Percentiles rank a stretch among this genome's conserved stretches.
phyloP scores from a whole-genome alignment of 1,140 invertebrate species.

The Magallana gigas region DNA sequence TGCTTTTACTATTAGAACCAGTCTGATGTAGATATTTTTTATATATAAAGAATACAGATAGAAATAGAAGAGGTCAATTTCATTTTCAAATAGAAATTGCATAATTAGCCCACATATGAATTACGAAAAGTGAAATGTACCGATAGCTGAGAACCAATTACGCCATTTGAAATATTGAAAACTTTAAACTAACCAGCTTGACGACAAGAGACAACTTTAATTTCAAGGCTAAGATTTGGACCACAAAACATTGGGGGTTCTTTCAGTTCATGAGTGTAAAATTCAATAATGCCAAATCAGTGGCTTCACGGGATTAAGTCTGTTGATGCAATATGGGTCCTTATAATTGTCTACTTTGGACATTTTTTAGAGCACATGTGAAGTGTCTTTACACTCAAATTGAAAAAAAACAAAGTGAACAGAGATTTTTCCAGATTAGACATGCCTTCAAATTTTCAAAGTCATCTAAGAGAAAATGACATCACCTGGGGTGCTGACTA shows the following conservation, averaged over 20 bases:
- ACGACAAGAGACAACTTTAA: conserved; percentile 2
- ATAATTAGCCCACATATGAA: conserved; percentile 20
- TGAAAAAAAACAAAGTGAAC: conserved; percentile 36
- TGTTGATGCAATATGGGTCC: conserved; percentile 22
- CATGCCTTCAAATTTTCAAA: conserved; percentile 16
- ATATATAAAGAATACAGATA: background rate
- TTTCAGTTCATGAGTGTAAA: conserved; percentile 10
- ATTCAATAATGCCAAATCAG: conserved; percentile 31
- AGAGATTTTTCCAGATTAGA: conserved; percentile 24
- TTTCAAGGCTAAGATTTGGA: conserved; percentile 30
- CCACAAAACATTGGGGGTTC: conserved; percentile 26
- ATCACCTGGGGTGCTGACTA: background rate
- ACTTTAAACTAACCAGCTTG: background rate
- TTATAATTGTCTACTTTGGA: conserved; percentile 32
- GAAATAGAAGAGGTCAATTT: conserved; percentile 6
- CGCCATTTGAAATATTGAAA: conserved; percentile 11
- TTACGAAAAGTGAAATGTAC: conserved; percentile 26
- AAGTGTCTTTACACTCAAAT: conserved; percentile 20
- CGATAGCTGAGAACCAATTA: background rate
- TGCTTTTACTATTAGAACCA: background rate
- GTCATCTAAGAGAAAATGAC: conserved; percentile 11
- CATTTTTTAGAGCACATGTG: conserved; percentile 30
- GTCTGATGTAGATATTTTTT: background rate
- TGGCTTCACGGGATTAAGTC: conserved; percentile 6
- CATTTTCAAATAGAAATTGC: conserved; percentile 7